A percentile compares a stretch with the other conserved stretches of the same genome.
These are phyloP conservation scores for Spatulosminthurus flaviceps DNA, from an alignment of 2,888 invertebrate genomes.

Conservation along the genomic window DNA sequence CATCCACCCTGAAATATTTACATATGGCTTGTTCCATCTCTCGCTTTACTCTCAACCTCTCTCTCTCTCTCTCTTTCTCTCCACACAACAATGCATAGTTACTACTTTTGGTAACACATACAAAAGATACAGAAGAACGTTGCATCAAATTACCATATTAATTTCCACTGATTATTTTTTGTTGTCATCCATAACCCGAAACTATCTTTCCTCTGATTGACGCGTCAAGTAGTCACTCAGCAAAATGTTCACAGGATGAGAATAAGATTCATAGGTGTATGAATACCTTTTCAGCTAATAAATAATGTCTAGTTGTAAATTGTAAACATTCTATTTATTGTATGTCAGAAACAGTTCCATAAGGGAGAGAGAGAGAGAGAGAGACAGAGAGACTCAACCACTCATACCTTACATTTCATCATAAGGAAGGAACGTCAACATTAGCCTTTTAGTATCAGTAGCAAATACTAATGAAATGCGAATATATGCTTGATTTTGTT, in stretches of 20 bases:
- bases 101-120: background rate
- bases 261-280: constrained; percentile 15
- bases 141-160: constrained; percentile 47
- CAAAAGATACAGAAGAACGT: no score
- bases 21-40: constrained; percentile 28
- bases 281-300: constrained; percentile 33
- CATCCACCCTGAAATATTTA: background rate
- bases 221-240: constrained; percentile 48
- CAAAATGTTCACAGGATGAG: constrained; percentile 15
- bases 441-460: no score
- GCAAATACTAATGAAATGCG: constrained; percentile 18
- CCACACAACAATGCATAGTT: constrained; percentile 8
- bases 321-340: constrained; percentile 14
- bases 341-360: constrained; percentile 3
- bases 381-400: no score
- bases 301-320: constrained; percentile 35
- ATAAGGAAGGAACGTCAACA: no score
- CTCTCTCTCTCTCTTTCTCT: no score
- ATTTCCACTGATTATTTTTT: constrained; percentile 52
- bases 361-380: no score
- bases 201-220: constrained; percentile 50
- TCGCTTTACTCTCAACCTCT: no score
- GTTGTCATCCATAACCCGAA: constrained; percentile 52
- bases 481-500: background rate
- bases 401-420: no score